Base-by-base conservation (phyloP, 2,797 vertebrate species). In the Anabas testudineus region DNA sequence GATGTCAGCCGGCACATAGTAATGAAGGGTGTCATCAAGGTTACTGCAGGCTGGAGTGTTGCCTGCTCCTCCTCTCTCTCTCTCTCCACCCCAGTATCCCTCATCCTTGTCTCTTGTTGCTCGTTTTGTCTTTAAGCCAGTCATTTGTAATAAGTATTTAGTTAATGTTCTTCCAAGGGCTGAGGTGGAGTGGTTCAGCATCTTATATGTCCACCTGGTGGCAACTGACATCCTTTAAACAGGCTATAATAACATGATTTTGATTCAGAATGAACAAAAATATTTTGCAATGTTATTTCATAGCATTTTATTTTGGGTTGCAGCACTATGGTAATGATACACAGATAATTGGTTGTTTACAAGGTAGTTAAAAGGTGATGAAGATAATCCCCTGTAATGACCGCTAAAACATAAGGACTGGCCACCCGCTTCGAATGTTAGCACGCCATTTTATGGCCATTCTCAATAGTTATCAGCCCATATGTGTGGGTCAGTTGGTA, bases 11-110 rank as follows among this genome's bases (percentile, higher is more conserved):
- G 74, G 87, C 87, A 87, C 82, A 90, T 85, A 86, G 89, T 93
- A 93, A 94, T 95, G 92, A 94, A 94, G 90, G 92, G 89, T 94
- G 93, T 94, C 92, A 93, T 93, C 91, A 93, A 95, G 93, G 93
- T 94, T 94, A 93, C 89, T 80, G 90, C 87, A 82, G 83, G 80
- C 84, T 92, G 90, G 90, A 93, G 78, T 65, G 76, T 36, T 88
- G 90, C 89, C 90, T 82, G 68, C 76, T 39, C 54, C 76, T 49
- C 53, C 42, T 51, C 37, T 16, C 48, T 16, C 51, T 45, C 42
- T 57, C 48, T 16, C 51, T 45, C 42, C 57, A 57, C 22, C 58
- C 49, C 64, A 34, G 30, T 65, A 61, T 60, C 45, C 37, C 67
- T 80, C 69, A 77, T 76, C 57, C 54, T 57, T 42, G 16, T 78